Evolutionary conservation across 2,797 vertebrate genomes (phyloP).

Genomic region (Muraenolepis orangiensis): DNA sequence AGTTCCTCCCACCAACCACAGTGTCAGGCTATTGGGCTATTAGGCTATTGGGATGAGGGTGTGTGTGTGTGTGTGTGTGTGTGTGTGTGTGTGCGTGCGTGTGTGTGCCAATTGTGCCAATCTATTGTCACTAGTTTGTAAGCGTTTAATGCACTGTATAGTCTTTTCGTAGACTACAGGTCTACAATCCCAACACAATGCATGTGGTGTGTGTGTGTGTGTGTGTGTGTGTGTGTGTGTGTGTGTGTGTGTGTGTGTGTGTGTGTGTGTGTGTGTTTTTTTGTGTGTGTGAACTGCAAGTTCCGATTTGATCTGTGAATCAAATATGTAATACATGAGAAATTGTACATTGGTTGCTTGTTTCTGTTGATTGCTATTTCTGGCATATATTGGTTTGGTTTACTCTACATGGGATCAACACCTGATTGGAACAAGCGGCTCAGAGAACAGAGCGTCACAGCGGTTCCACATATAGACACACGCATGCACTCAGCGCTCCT

Average conservation of each 20-base stretch:
- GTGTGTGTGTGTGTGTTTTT: neutral
- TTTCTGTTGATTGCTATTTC: slow-evolving; percentile 19
- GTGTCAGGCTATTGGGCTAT: slow-evolving; percentile 10
- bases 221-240: neutral
- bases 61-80: slow-evolving; percentile 26
- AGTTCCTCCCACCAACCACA: slow-evolving; percentile 46
- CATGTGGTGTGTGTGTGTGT: slow-evolving; percentile 2
- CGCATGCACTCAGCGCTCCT: slow-evolving; percentile 1
- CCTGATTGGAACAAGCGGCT: slow-evolving; percentile 37
- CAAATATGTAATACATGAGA: neutral
- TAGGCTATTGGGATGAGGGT: neutral
- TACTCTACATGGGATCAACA: slow-evolving; percentile 24
- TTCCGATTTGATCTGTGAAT: neutral
- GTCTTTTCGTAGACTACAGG: neutral
- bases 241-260: neutral
- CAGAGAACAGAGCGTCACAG: neutral
- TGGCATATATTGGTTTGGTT: slow-evolving; percentile 7
- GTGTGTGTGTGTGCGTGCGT: slow-evolving; percentile 2
- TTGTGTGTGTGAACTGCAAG: neutral
- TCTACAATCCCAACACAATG: neutral
- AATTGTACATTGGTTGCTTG: neutral
- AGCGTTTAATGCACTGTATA: neutral
- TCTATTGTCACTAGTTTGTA: neutral
- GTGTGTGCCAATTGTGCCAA: neutral
- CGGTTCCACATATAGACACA: neutral